phyloP scores from a whole-genome alignment of 30 jellyfish, hydroid and myxozoan genomes.

The Turritopsis dohrnii region DNA sequence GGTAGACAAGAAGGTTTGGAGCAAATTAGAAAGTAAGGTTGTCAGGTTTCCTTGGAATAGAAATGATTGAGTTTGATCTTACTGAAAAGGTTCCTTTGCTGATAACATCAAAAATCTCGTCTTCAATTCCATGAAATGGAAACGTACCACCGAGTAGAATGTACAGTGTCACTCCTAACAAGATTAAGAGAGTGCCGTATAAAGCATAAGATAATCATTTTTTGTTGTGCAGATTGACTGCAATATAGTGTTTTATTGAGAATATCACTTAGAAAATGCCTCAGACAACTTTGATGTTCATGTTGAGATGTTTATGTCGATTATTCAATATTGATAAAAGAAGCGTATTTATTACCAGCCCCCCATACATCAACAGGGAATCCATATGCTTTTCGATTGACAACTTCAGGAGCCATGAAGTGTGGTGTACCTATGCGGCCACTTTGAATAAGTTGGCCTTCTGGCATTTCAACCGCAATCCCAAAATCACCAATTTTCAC shows the following conservation, averaged over 20 bases:
- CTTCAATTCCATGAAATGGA: constrained; percentile 79
- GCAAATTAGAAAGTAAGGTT: no score
- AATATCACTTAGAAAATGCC: no score
- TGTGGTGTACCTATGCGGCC: constrained; percentile 90
- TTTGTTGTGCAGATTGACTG: neutral
- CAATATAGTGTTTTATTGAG: neutral
- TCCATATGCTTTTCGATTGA: constrained; percentile 58
- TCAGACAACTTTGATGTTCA: no score
- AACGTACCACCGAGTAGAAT: constrained; percentile 80
- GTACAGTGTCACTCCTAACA: constrained; percentile 75
- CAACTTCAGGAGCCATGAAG: constrained; percentile 98
- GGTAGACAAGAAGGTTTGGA: no score
- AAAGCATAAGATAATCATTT: no score
- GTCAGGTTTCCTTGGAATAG: neutral
- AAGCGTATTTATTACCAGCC: no score
- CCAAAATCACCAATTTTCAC: constrained; percentile 84
- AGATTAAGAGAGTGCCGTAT: neutral
- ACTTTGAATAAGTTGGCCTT: constrained; percentile 38
- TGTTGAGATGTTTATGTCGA: no score
- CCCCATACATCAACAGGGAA: constrained; percentile 96
- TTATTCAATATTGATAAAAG: no score
- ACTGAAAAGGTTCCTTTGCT: constrained; percentile 61
- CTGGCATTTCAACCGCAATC: constrained; percentile 83
- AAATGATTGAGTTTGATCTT: neutral
- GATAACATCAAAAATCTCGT: constrained; percentile 50